Conservation (phyloP, 2,888 invertebrate genomes). For the Caenorhabditis panamensis region DNA sequence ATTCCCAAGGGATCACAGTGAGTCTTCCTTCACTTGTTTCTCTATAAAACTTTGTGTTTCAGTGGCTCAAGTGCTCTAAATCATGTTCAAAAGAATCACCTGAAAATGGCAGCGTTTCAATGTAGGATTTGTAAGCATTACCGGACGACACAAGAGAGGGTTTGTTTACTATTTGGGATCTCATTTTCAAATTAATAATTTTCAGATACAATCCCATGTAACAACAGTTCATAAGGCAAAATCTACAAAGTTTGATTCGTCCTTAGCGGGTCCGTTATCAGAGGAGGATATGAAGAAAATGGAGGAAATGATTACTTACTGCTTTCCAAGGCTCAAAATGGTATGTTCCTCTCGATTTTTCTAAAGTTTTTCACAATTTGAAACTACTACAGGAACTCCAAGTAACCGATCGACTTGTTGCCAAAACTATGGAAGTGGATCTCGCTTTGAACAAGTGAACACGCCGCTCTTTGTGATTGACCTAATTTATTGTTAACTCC, state of each 20-base stretch:
- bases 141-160: constrained; percentile 68
- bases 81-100: constrained; percentile 67
- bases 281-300: constrained; percentile 64
- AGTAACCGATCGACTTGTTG: constrained; percentile 65
- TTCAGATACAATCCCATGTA: constrained; percentile 70
- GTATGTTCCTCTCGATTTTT: constrained; percentile 19
- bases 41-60: neutral
- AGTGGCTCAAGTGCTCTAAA: constrained; percentile 60
- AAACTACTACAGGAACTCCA: constrained; percentile 61
- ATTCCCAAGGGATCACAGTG: constrained; percentile 66
- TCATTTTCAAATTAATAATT: neutral
- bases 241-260: constrained; percentile 65
- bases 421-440: constrained; percentile 62
- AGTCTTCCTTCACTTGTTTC: constrained; percentile 7
- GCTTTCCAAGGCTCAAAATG: constrained; percentile 65
- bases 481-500: constrained; percentile 17
- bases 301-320: constrained; percentile 69
- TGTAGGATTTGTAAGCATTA: constrained; percentile 69
- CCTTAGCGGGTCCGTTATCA: constrained; percentile 63
- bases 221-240: constrained; percentile 70
- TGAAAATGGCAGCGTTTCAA: constrained; percentile 71
- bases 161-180: constrained; percentile 4
- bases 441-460: constrained; percentile 30
- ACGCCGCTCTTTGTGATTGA: too few relatives aligned
- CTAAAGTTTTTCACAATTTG: neutral